Percentiles rank a stretch among this genome's conserved stretches.
These are phyloP conservation scores for Drosophila heteroneura DNA, from an alignment of 2,888 invertebrate species.

Conservation along the genomic window DNA sequence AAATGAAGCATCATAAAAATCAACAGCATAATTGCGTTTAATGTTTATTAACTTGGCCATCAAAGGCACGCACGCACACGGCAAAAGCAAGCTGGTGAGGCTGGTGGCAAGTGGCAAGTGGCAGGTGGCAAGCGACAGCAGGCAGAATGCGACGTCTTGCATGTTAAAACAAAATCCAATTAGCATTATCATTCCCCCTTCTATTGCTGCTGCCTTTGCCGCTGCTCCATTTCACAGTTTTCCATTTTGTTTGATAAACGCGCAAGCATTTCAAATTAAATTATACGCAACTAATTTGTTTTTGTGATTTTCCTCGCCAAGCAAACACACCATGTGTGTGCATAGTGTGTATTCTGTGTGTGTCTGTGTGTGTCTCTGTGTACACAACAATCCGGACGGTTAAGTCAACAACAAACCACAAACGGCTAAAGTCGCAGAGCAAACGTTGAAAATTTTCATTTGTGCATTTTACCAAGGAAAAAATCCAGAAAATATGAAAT, in stretches of 20 bases:
- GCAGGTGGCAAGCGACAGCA: constrained; percentile 2
- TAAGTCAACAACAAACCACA: constrained; percentile 58
- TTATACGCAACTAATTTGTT: constrained; percentile 79
- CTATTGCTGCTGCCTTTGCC: constrained; percentile 22
- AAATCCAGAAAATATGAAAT: constrained; percentile 20
- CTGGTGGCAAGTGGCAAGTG: not conserved
- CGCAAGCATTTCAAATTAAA: constrained; percentile 74
- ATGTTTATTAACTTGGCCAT: constrained; percentile 77
- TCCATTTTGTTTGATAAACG: constrained; percentile 78
- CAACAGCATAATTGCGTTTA: constrained; percentile 72
- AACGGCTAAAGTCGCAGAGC: constrained; percentile 40
- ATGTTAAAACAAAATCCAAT: constrained; percentile 72
- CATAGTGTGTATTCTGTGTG: not conserved
- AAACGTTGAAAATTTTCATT: constrained; percentile 59
- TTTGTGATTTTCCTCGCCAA: constrained; percentile 66
- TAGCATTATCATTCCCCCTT: constrained; percentile 65
- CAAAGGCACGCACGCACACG: constrained; percentile 52
- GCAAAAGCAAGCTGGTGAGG: not conserved
- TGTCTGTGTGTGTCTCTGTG: constrained; percentile 16
- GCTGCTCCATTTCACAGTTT: constrained; percentile 65
- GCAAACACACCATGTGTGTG: constrained; percentile 22
- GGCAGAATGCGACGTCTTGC: constrained; percentile 44
- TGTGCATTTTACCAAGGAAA: constrained; percentile 27
- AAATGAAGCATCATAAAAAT: constrained; percentile 56
- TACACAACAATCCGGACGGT: constrained; percentile 41